Evolutionary conservation across 2,888 invertebrate genomes (phyloP).

Genomic region (Chrysolina americana): DNA sequence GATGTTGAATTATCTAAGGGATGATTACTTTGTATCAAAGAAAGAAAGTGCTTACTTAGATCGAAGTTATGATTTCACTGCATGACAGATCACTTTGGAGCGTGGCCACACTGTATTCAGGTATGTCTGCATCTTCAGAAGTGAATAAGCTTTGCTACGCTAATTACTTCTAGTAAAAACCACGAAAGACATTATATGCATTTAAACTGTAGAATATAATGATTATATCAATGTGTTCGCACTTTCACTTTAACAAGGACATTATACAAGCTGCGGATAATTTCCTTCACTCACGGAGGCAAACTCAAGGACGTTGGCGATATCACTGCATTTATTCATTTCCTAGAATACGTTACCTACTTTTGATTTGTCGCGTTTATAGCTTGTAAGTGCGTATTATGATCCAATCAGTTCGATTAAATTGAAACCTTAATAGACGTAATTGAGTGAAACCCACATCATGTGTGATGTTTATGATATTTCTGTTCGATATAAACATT

Average conservation of each 20-base stretch:
- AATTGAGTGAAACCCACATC: background rate
- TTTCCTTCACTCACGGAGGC: background rate
- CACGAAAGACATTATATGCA: constrained; percentile 6
- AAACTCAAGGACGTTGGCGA: background rate
- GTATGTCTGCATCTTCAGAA: background rate
- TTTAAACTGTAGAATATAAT: background rate
- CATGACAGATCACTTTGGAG: no score
- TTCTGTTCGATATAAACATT: no score
- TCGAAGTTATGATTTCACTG: no score
- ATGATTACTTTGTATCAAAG: no score
- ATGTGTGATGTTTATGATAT: no score
- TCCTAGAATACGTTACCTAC: background rate
- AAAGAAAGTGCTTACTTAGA: no score
- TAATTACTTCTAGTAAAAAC: constrained; percentile 5
- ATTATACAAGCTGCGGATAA: background rate
- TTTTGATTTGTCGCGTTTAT: background rate
- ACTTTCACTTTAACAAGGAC: constrained; percentile 10
- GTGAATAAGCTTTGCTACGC: background rate
- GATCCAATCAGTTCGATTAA: background rate
- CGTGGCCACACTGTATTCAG: no score
- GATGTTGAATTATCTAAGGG: no score
- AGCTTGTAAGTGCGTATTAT: background rate
- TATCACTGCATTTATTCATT: background rate
- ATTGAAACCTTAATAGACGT: background rate
- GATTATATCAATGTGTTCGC: constrained; percentile 2